Base-by-base conservation (phyloP, 2,888 invertebrate species). In the Eretmocerus hayati region DNA sequence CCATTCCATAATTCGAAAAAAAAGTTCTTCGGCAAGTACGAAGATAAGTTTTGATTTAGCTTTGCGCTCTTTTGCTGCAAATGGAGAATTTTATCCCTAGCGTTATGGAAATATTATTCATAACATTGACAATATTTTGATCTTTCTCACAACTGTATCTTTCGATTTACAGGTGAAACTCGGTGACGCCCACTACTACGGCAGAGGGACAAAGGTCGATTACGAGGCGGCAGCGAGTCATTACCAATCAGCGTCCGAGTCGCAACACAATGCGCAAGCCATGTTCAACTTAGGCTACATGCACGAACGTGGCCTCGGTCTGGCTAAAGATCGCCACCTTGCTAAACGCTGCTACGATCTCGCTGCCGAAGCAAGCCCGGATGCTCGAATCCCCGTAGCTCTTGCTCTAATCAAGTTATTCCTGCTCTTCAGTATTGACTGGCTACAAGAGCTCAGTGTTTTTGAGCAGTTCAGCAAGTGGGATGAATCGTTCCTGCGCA, bases 201-300 rank as follows among this genome's bases (percentile, higher is more conserved):
- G 97, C 2, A 80, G 85, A 58, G 97, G 97, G n/a, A 95, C 96
- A 0, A 74, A 80, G 5, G 78, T 84, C 1, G 96, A 97, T 73
- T 90, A 90, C 60, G 92, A 94, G 73, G 82, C 84, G 3, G 92
- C 94, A 0, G 96, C 95, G 0, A 84, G 88, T 37, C 88, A 93
- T 61, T 96, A 97, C 72, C 80, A 91, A 55, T 79, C 89, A 59
- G 95, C 95, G 0, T 89, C 90, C 0, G 97, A 97, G 56, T 90
- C 90, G 63, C 92, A 95, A 59, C 89, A 91, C 69, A 94, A 90
- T 72, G 92, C 97, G 0, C 94, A 99, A 71, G 99, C 99, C 4
- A 95, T 96, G 84, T 99, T 99, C 73, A 99, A 99, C 75, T 79
- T 99, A 56, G 99, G 94, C 20, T 99, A 96, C 73, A 99, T 99